Percentiles rank a stretch among this genome's conserved stretches.
These are phyloP conservation scores for Euphydryas editha DNA, from an alignment of 2,888 invertebrate species.

Conservation along the genomic window DNA sequence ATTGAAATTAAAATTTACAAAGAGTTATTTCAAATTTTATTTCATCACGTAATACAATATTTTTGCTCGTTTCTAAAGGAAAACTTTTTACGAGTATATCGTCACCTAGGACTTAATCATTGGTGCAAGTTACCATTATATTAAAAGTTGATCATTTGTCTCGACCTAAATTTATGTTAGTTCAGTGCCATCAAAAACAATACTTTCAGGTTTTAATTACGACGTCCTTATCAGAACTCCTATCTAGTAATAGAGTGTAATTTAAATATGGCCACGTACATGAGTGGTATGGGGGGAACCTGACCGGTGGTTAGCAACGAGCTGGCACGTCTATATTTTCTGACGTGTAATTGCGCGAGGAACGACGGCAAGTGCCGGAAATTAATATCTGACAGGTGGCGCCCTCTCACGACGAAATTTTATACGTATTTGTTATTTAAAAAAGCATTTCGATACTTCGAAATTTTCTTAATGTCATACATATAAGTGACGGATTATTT, in stretches of 20 bases:
- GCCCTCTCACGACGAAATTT: conserved; percentile 46
- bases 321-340: conserved; percentile 57
- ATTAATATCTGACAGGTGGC: conserved; percentile 72
- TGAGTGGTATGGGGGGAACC: conserved; percentile 22
- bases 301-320: conserved; percentile 30
- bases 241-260: not conserved
- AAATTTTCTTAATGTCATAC: not conserved
- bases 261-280: conserved; percentile 25
- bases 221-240: not conserved
- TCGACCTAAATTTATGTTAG: not conserved
- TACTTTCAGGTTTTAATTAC: not conserved
- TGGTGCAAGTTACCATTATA: too few species aligned
- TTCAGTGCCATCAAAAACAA: not conserved
- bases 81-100: too few species aligned
- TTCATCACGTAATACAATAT: too few species aligned
- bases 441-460: not conserved
- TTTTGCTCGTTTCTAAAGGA: too few species aligned
- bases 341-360: conserved; percentile 59
- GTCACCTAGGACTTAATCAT: too few species aligned
- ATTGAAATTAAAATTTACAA: too few species aligned
- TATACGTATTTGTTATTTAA: conserved; percentile 26
- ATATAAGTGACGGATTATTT: too few species aligned
- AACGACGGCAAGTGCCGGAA: conserved; percentile 67
- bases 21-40: too few species aligned
- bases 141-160: not conserved